Evolutionary conservation across 1,140 invertebrate genomes (phyloP), one percentile per base, ranked within the genome.

Genomic region (Kradibia gibbosae): DNA sequence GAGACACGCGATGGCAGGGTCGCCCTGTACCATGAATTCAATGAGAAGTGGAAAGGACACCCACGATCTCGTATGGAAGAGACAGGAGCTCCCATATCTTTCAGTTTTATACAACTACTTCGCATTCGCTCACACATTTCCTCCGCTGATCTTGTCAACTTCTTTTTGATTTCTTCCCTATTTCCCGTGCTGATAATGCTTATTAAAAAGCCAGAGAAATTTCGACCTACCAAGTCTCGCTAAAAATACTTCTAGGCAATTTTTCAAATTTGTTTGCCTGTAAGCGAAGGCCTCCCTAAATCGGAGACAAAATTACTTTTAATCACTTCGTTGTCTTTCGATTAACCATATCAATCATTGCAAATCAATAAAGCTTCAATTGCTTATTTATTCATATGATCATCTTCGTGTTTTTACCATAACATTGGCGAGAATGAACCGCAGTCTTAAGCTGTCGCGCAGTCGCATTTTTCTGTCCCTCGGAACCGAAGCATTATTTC

Each of bases 161-260:
- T 85, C 67, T 57, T 42, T n/a, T 60, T 71, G 31, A 48, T 45
- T 70, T 85, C 85, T 86, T 65, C 83, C 83, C 84, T 85, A 84
- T 78, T 34, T 77, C 17, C 71, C 45, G 42, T 71, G 20, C 34
- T 48, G n/a, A 15, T n/a, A 22, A 39, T 28, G 8, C 55, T 60
- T 28, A 60, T 60, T 60, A 60, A 60, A 60, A 28, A 60, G 25
- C 11, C 7, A 13, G 31, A 13, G n/a, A 11, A 60, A 60, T 60
- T 60, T 13, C 31, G n/a, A 2, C 25, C 25, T 5, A 60, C 31
- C 55, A 60, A 60, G 25, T 31, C 55, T 60, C 31, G 25, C 55
- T 13, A 10, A 31, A 60, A 60, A 28, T 25, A 15, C 7, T 13
- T 60, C 25, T 8, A 31, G 8, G 15, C 7, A 28, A 8, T 60